A percentile compares a stretch with the other conserved stretches of the same genome.
Conservation (phyloP, 2,113 vertebrate species). For the Syngnathus scovelli region DNA sequence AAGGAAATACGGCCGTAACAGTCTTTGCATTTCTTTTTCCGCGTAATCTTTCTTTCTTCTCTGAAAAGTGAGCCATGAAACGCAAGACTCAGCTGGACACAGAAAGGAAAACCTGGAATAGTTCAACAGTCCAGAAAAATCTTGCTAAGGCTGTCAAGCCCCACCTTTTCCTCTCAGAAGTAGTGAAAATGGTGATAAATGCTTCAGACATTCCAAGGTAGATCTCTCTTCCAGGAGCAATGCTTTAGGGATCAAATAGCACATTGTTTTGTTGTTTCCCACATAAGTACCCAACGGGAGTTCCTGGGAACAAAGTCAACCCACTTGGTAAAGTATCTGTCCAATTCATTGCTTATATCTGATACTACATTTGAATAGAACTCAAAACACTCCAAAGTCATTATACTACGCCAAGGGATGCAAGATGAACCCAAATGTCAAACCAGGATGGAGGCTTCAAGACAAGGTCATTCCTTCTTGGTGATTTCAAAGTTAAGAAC, state of each 20-base stretch:
- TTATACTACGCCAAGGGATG: neutral
- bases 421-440: neutral
- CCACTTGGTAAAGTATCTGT: neutral
- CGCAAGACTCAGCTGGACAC: slow-evolving; percentile 49
- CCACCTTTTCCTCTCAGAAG: slow-evolving; percentile 22
- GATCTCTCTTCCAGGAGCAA: slow-evolving; percentile 25
- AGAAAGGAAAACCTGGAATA: slow-evolving; percentile 51
- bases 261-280: slow-evolving; percentile 15
- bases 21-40: slow-evolving; percentile 20
- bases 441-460: neutral
- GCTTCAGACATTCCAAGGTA: slow-evolving; percentile 16
- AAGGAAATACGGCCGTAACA: slow-evolving; percentile 6
- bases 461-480: neutral
- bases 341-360: neutral
- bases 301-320: slow-evolving; percentile 13
- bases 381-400: slow-evolving; percentile 17
- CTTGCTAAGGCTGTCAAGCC: slow-evolving; percentile 20
- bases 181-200: slow-evolving; percentile 35
- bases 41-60: slow-evolving; percentile 23
- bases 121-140: slow-evolving; percentile 35
- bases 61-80: slow-evolving; percentile 48
- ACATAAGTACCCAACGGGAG: neutral
- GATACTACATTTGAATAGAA: slow-evolving; percentile 4
- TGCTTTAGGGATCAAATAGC: slow-evolving; percentile 16
- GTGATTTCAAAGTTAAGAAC: slow-evolving; percentile 4